Base-by-base conservation (phyloP, 2,797 vertebrate species). In the Pagetopsis macropterus region DNA sequence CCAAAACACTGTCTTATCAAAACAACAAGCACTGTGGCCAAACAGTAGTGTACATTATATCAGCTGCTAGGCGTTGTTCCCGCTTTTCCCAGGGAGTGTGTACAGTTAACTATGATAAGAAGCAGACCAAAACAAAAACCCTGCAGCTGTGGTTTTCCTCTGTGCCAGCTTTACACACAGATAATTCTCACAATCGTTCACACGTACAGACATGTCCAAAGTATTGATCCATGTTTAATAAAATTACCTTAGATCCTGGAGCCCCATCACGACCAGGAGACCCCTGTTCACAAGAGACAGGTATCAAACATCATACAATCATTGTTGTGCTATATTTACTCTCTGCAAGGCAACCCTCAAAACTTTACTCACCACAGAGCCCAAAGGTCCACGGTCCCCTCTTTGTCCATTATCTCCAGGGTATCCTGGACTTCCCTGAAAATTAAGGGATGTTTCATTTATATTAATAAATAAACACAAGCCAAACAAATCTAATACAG, bases 241-340 rank as follows among this genome's bases (percentile, higher is more conserved):
- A 41, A 17, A 19, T 79, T 84, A 91, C 91, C 90, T 91, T 92
- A 3, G 62, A 41, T 65, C 91, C 90, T 21, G 37, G n/a, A 67
- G 45, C 1, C 13, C 91, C 91, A 49, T 3, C 0, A 4, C 0
- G 58, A n/a, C 91, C 89, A 37, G 17, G 27, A 63, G 23, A 0
- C 3, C 88, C 90, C 89, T 91, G 76, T 82, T 65, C 13, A 70
- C 33, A 44, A 58, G 79, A 9, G 5, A 44, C 7, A 50, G 11
- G n/a, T 23, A 7, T 66, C 5, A 83, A 70, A 16, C 11, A 21
- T 55, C 13, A 62, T 14, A 70, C 8, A 17, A 43, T 9, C 49
- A 23, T 5, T 5, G 67, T 55, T 60, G n/a, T 43, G 12, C 8
- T 43, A 50, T n/a, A 27, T 54, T 21, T n/a, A 55, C 5, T 40